Base-by-base conservation (phyloP, 2,888 invertebrate genomes). In the Asteroscopus sphinx region DNA sequence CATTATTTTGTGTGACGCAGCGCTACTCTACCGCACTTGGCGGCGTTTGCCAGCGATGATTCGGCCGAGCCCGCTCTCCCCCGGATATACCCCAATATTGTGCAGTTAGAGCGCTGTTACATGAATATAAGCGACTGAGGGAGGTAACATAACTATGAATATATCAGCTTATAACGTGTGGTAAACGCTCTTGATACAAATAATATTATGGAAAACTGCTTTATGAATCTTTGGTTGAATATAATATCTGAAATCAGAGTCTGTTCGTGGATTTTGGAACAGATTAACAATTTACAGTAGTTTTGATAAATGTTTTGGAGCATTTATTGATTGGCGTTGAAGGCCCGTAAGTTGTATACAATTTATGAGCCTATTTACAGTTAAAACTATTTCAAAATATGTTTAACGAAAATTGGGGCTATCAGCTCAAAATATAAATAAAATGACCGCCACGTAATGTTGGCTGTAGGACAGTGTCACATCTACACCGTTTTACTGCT, bases 1-100 rank as follows among this genome's bases (percentile, higher is more conserved):
- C 86, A 87, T 88, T 88, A 89, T 87, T 85, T 77, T 82, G 85
- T 82, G 84, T 82, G 77, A 68, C 68, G 68, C 51, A 68, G 65
- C 62, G 55, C 61, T 52, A 57, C 75, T 67, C 68, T 58, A 44
- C 37, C 69, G 69, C 52, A 70, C 68, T 73, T 66, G 71, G 46
- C 46, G 44, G 41, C 42, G 41, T 54, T 58, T 64, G 55, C 39
- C 35, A 56, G 41, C 59, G 48, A 64, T 73, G 49, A 52, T 63
- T 68, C 41, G 39, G 57, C 46, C 52, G 53, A 52, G 67, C 60
- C 48, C 66, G 63, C 61, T 68, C 68, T 54, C 54, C 26, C 39
- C 57, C 72, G 67, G 64, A 65, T 58, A 64, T 59, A 52, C 17
- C 46, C 58, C 56, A 65, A 74, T 74, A 71, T 75, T 77, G 65